These are phyloP conservation scores for Microtus pennsylvanicus DNA, from an alignment of 2,113 vertebrate species.

Conservation along the genomic window DNA sequence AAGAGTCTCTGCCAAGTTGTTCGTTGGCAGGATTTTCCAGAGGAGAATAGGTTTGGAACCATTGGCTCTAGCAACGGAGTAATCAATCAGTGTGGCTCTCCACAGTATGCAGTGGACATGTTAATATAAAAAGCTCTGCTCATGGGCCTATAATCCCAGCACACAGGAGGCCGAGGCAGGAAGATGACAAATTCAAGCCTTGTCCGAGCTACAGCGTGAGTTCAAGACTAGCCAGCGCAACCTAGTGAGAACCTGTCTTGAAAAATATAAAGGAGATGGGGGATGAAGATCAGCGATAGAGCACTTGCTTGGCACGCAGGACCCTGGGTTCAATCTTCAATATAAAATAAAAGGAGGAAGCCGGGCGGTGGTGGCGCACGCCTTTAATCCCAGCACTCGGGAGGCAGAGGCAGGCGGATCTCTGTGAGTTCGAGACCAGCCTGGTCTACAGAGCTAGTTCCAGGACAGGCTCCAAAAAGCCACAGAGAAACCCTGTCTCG, in stretches of 20 bases:
- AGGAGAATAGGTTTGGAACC: conserved; percentile 4
- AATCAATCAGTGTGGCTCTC: background rate
- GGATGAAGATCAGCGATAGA: background rate
- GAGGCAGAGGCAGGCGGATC: too few species aligned
- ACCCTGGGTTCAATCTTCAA: background rate
- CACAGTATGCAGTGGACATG: background rate
- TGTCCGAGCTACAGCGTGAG: background rate
- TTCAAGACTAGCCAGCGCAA: background rate
- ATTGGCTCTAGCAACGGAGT: background rate
- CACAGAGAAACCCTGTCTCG: too few species aligned
- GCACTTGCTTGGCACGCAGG: background rate
- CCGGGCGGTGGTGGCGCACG: too few species aligned
- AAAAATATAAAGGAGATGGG: background rate
- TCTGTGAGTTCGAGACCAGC: too few species aligned
- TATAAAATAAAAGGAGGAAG: background rate
- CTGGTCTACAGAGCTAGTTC: too few species aligned
- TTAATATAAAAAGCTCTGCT: background rate
- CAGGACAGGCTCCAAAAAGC: too few species aligned
- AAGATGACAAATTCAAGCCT: background rate
- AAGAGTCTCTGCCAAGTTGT: conserved; percentile 32
- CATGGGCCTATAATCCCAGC: background rate
- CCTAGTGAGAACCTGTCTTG: background rate
- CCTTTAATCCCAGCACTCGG: too few species aligned
- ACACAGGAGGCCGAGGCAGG: background rate
- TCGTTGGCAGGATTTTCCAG: background rate